A percentile compares a stretch with the other conserved stretches of the same genome.
phyloP scores from a whole-genome alignment of 2,113 vertebrate species.

The Pseudopipra pipra region DNA sequence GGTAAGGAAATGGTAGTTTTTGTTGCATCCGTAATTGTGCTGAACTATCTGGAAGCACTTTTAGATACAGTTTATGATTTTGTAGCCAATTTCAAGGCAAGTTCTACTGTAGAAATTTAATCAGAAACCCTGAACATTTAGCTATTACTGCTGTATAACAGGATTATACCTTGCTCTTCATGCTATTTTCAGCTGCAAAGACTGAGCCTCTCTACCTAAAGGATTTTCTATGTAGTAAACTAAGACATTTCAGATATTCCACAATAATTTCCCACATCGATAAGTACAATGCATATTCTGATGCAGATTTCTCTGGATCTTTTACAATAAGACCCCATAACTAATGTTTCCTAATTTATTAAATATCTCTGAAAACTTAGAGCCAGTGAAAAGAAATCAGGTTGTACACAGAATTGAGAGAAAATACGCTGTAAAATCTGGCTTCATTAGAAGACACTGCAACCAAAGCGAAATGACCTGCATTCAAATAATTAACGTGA shows the following conservation, averaged over 20 bases:
- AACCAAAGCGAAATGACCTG: not conserved
- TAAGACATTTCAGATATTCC: not conserved
- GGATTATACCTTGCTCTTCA: constrained; percentile 4
- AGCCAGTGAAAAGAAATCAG: not conserved
- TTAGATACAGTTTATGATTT: not conserved
- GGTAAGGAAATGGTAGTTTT: not conserved
- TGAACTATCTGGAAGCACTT: not conserved
- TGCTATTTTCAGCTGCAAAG: not conserved
- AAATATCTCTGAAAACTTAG: not conserved
- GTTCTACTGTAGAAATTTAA: not conserved
- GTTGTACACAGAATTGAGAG: not conserved
- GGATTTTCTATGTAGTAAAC: not conserved
- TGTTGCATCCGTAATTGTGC: not conserved
- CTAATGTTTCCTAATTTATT: not conserved
- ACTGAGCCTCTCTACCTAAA: not conserved
- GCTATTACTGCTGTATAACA: not conserved
- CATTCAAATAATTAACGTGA: not conserved
- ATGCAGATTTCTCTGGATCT: not conserved
- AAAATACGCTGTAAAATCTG: not conserved
- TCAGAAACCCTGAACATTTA: constrained; percentile 1
- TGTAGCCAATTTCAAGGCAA: constrained; percentile 33
- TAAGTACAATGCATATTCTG: not conserved
- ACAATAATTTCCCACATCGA: not conserved
- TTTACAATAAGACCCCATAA: not conserved
- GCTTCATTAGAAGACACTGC: not conserved